Percentiles rank a stretch among this genome's conserved stretches.
These are phyloP conservation scores for Pterois miles DNA, from an alignment of 2,797 vertebrate species.

Conservation along the genomic window DNA sequence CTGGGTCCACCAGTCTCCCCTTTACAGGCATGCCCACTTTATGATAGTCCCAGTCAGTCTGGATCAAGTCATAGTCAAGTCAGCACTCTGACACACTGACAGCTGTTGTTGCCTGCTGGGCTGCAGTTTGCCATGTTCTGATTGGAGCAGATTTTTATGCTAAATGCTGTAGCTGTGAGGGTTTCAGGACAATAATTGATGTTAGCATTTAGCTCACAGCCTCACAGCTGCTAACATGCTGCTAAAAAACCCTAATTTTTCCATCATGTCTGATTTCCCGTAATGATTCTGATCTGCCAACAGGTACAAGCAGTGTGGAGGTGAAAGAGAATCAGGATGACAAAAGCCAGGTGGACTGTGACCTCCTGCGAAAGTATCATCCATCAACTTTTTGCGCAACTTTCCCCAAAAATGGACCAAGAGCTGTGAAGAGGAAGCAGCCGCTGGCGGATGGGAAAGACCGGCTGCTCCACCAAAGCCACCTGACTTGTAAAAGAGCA, in stretches of 20 bases:
- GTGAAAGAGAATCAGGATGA: conserved; percentile 92
- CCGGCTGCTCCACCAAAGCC: conserved; percentile 82
- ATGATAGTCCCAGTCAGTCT: too few species aligned
- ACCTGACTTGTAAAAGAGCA: conserved; percentile 84
- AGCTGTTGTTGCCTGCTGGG: too few species aligned
- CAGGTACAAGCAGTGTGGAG: conserved; percentile 91
- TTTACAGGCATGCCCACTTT: too few species aligned
- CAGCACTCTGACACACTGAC: too few species aligned
- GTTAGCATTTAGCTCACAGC: too few species aligned
- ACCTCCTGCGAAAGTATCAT: conserved; percentile 55
- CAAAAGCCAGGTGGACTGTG: conserved; percentile 82
- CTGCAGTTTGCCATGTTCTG: too few species aligned
- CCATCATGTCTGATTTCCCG: background rate
- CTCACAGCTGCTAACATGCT: too few species aligned
- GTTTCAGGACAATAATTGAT: too few species aligned
- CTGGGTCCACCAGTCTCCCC: too few species aligned
- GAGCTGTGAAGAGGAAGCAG: conserved; percentile 86
- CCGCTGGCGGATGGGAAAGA: conserved; percentile 87
- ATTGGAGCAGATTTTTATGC: too few species aligned
- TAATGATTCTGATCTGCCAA: background rate
- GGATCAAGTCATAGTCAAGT: too few species aligned
- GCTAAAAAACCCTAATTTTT: background rate
- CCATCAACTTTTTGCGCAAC: conserved; percentile 65
- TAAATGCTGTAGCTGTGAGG: too few species aligned
- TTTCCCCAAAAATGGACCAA: conserved; percentile 13